A percentile compares a stretch with the other conserved stretches of the same genome.
These are phyloP conservation scores for Colius striatus DNA, from an alignment of 2,113 vertebrate genomes.

Conservation along the genomic window DNA sequence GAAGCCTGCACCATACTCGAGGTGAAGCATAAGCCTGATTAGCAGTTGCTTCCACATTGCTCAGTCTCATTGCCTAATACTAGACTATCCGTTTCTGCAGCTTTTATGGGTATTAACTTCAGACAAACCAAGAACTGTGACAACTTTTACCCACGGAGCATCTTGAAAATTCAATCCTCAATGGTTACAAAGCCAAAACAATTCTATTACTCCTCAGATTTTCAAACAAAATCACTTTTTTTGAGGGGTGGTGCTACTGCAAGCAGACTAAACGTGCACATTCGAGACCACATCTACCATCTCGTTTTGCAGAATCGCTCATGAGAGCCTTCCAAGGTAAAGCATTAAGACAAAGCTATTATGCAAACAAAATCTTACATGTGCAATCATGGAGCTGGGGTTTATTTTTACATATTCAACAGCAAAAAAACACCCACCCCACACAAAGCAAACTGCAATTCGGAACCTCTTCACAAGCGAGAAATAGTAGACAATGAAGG, in stretches of 20 bases:
- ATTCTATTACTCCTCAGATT: not conserved
- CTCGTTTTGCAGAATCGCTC: not conserved
- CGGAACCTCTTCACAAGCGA: not conserved
- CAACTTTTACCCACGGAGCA: not conserved
- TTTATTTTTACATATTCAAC: not conserved
- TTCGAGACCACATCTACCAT: not conserved
- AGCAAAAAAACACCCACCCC: not conserved
- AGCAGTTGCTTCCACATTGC: not conserved
- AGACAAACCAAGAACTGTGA: not conserved
- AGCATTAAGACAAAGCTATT: not conserved
- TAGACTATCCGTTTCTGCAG: not conserved
- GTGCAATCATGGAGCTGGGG: fast-evolving
- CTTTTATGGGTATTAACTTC: not conserved
- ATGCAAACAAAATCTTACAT: not conserved
- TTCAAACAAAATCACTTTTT: not conserved
- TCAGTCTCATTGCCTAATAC: not conserved
- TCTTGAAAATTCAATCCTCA: not conserved
- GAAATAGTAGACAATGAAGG: conserved; percentile 35
- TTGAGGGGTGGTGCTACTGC: not conserved
- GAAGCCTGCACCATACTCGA: not conserved
- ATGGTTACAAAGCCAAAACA: not conserved
- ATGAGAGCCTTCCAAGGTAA: not conserved
- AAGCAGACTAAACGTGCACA: not conserved
- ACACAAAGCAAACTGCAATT: not conserved
- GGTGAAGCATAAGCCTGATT: not conserved